A percentile compares a stretch with the other conserved stretches of the same genome.
Conservation (phyloP, 1,140 invertebrate species). For the Ectropis grisescens region DNA sequence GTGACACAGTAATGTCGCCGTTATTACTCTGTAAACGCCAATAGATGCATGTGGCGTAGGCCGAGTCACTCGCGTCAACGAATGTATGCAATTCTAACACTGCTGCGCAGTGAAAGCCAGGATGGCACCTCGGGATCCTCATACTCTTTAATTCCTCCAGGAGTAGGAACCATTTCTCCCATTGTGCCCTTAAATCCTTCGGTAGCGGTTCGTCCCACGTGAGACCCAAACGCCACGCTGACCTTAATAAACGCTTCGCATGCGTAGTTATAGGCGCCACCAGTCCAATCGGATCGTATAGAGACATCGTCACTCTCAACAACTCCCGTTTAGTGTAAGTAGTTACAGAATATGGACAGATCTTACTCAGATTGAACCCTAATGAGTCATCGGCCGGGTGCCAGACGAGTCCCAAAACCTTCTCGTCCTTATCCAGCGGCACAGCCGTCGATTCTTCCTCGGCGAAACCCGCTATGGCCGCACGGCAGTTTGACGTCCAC, state of each 20-base stretch:
- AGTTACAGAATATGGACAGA: no score
- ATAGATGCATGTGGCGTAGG: no score
- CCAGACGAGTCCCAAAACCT: background rate
- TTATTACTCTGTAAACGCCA: no score
- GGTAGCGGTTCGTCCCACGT: slow-evolving; percentile 28
- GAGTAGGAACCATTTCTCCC: no score
- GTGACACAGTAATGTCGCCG: no score
- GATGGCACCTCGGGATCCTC: no score
- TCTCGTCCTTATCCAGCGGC: background rate
- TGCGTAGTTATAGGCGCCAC: slow-evolving; percentile 19
- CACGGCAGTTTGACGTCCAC: background rate
- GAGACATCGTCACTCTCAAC: slow-evolving; percentile 2
- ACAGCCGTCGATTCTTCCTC: background rate
- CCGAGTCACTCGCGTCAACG: no score
- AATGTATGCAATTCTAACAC: no score
- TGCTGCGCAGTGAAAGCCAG: no score
- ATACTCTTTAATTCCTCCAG: no score
- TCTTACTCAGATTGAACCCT: background rate
- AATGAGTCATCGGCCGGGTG: background rate
- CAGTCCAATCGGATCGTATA: slow-evolving; percentile 40
- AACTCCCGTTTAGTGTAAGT: slow-evolving; percentile 3
- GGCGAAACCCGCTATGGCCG: background rate
- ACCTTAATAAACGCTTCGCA: slow-evolving; percentile 32
- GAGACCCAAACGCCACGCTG: slow-evolving; percentile 26
- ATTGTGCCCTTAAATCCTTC: no score